Base-by-base conservation (phyloP, 1,140 invertebrate species). In the Atta cephalotes region DNA sequence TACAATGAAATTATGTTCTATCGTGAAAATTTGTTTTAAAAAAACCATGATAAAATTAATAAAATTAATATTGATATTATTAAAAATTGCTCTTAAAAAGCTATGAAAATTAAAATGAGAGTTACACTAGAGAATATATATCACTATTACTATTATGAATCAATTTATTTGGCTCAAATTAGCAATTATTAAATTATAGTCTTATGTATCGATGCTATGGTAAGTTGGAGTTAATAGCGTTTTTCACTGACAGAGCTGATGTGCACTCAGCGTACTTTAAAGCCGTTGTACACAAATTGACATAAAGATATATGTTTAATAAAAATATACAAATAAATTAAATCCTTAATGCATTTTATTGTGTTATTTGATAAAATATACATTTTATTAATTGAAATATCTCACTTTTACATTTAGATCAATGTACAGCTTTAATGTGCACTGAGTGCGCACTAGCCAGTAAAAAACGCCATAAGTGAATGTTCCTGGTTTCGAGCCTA, bases 401-500 rank as follows among this genome's bases (percentile, higher is more conserved):
- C 31, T 35, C 31, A 35, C 0, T 35, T 35, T 35, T 35, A 35
- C 31, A 35, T 35, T 35, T 0, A 35, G 31, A 0, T 35, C 6
- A 35, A 35, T 35, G 31, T 35, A 35, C 31, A 35, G 31, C 31
- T 35, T 35, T 35, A 35, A 35, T 35, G 5, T 35, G 31, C 31
- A 35, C 5, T 35, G 31, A 35, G 5, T 35, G 31, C 31, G 31
- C 31, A 35, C 31, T 35, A 35, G 6, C 5, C 31, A 35, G 5
- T 35, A 6, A 35, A 35, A 35, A 35, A 35, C 31, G 31, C 31
- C 5, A 35, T 35, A 35, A 35, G 5, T 6, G 31, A 35, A 35
- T 35, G 21, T 60, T 82, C 72, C 56, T 62, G 53, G 0, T 62
- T 74, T 58, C 35, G 25, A 74, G 70, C 18, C 51, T 82, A 25